phyloP scores from a whole-genome alignment of 2,113 vertebrate genomes.

The Euleptes europaea region DNA sequence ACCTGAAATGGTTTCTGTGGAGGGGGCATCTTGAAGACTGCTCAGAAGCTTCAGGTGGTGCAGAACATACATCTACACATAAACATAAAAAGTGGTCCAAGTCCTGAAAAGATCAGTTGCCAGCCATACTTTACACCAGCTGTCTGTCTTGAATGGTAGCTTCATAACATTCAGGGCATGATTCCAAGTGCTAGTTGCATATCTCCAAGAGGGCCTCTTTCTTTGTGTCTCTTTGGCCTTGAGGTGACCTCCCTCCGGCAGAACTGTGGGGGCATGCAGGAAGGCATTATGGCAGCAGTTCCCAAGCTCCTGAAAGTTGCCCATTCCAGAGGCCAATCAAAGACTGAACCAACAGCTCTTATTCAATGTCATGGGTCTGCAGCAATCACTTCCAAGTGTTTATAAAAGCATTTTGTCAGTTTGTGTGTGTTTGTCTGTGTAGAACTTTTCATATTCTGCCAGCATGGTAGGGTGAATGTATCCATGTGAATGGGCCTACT shows the following conservation, averaged over 20 bases:
- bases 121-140: background rate
- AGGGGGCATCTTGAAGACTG: no score
- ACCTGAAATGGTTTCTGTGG: background rate
- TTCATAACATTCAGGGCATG: background rate
- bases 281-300: background rate
- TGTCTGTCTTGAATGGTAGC: background rate
- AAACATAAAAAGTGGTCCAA: no score
- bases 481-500: no score
- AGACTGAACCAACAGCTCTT: background rate
- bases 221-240: background rate
- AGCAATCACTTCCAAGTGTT: no score
- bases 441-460: no score
- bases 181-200: background rate
- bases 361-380: no score
- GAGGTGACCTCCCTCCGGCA: background rate
- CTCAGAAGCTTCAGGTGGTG: background rate
- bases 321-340: background rate
- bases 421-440: no score
- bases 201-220: background rate
- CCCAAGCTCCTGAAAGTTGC: background rate
- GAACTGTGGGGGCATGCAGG: background rate
- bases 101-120: background rate
- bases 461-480: no score
- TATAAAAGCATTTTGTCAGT: no score
- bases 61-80: background rate